Base-by-base conservation (phyloP, 2,797 vertebrate species). In the Loriculus beryllinus region DNA sequence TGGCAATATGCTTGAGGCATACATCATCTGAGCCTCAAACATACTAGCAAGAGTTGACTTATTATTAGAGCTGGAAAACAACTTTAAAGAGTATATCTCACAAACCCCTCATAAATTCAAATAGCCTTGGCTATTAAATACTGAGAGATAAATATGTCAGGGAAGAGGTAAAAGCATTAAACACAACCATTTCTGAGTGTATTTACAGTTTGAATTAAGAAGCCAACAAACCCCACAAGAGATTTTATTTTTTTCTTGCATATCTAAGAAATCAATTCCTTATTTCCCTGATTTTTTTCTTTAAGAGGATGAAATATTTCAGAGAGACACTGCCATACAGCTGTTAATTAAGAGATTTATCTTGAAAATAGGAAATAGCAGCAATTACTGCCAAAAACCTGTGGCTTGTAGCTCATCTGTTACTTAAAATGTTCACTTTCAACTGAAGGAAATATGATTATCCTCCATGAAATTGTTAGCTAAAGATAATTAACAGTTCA, bases 311-410 rank as follows among this genome's bases (percentile, higher is more conserved):
- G 57, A 94, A 94, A 84, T 92, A 83, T 88, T 93, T 78, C 52
- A 89, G 68, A 56, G 16, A 56, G 47, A 86, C 29, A 39, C 51
- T 92, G 48, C 90, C 60, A 94, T 71, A 72, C 43, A 91, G 82
- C 71, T 71, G 91, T 82, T 95, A 96, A 96, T 97, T 93, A 96
- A 94, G 91, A 96, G 79, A 95, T 95, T 96, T 97, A 90, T 91
- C 95, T 94, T 90, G 62, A 80, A 96, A 94, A 84, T 42, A 87
- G 56, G 57, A 82, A 92, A 64, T 45, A 47, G 43, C 65, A 79
- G 88, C 88, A 96, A 92, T 93, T 97, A 95, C 60, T 91, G 74
- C 71, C 81, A 88, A 95, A 91, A 93, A 92, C 67, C 80, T 78
- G 81, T 75, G 59, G 83, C 59, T 86, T 59, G 90, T 52, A 93